Evolutionary conservation across 2,113 vertebrate species (phyloP), one percentile per base, ranked within the genome.

Genomic region (Hemichromis elongatus): DNA sequence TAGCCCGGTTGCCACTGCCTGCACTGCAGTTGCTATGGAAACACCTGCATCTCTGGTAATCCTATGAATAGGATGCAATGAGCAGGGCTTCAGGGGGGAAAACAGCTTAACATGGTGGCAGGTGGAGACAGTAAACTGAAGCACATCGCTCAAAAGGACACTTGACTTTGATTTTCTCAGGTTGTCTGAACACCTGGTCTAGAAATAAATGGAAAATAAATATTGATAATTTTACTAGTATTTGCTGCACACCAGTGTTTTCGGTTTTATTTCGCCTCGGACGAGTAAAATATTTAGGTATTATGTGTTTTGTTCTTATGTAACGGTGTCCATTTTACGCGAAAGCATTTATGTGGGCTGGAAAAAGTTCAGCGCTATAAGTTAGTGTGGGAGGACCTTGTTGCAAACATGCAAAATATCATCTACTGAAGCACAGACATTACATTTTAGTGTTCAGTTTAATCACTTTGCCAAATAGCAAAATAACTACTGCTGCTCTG

Each of bases 21-120:
- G 78, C 66, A 59, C 87, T 89, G 84, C 86, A 14, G 95, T 96
- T 96, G 92, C 95, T 88, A 96, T 96, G 93, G 95, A 88, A 95
- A 96, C 95, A 90, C 85, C 92, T 93, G 88, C 91, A 92, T 87
- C 90, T 83, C 87, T 89, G 77, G 90, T 94, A 96, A 96, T 96
- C 96, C 96, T 91, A 85, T 95, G 95, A 96, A 95, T 93, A 94
- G 94, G 94, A 95, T 85, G 92, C 91, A 85, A 88, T 89, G 94
- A 88, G 90, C 54, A 77, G 87, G 86, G 87, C 92, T 94, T 92
- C 86, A 40, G 91, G 86, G 82, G 75, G 45, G 82, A 6, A 85
- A 90, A 87, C 88, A 90, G 89, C 87, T 95, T 93, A 94, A 95
- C 87, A 85, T 68, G 89, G 92, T 81, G 83, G 88, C 93, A 92